These are phyloP conservation scores for Nasonia oneida DNA, from an alignment of 2,888 invertebrate genomes.

Conservation along the genomic window DNA sequence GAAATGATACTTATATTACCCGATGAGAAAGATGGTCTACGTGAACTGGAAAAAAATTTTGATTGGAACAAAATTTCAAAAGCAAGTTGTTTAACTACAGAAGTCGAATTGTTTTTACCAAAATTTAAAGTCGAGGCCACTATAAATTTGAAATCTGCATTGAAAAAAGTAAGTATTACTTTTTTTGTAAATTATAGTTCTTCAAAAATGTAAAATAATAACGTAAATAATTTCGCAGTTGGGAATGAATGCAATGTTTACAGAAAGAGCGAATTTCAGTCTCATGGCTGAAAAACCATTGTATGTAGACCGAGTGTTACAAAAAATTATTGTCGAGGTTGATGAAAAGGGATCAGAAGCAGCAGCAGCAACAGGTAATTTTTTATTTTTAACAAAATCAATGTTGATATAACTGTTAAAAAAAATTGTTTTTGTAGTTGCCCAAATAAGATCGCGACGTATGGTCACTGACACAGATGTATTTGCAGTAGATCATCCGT, in stretches of 20 bases:
- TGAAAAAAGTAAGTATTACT: constrained; percentile 73
- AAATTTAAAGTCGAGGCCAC: constrained; percentile 80
- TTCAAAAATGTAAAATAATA: background rate
- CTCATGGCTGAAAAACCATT: constrained; percentile 76
- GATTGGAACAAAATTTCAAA: constrained; percentile 72
- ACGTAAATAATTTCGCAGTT: constrained; percentile 72
- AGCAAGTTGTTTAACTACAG: constrained; percentile 61
- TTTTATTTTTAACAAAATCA: constrained; percentile 33
- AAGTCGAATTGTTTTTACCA: constrained; percentile 79
- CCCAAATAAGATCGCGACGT: constrained; percentile 68
- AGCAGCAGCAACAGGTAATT: constrained; percentile 81
- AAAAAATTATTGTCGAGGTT: constrained; percentile 81
- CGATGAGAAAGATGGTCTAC: constrained; percentile 82
- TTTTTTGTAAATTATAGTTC: background rate
- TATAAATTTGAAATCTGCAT: constrained; percentile 74
- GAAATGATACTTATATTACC: constrained; percentile 90
- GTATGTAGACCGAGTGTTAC: constrained; percentile 79
- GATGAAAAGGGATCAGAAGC: constrained; percentile 82
- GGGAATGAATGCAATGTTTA: constrained; percentile 78
- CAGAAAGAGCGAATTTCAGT: constrained; percentile 77
- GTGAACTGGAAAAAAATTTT: constrained; percentile 77
- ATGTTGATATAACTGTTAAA: background rate
- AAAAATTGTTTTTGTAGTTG: constrained; percentile 66
- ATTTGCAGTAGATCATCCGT: constrained; percentile 78
- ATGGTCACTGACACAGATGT: constrained; percentile 66